Evolutionary conservation across 2,113 vertebrate genomes (phyloP).

Genomic region (Brachirus orientalis): DNA sequence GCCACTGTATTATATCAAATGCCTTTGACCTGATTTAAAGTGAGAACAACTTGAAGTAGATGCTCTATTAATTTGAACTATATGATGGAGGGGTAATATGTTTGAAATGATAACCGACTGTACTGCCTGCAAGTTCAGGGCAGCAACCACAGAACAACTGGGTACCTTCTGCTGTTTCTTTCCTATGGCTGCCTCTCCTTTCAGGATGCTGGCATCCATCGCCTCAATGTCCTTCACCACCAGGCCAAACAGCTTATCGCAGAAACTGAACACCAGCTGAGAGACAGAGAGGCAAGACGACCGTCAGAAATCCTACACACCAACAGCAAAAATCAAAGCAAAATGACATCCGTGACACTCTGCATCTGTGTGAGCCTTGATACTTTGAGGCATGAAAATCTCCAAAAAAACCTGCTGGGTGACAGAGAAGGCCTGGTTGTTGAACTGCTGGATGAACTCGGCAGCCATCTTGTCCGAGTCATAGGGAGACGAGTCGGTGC

Average conservation of each 20-base stretch:
- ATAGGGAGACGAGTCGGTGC: slow-evolving; percentile 92
- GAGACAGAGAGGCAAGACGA: slow-evolving; percentile 4
- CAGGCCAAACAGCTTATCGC: slow-evolving; percentile 95
- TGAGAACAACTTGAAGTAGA: too few species aligned
- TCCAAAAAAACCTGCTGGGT: slow-evolving; percentile 89
- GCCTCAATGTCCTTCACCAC: slow-evolving; percentile 95
- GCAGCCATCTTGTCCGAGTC: slow-evolving; percentile 97
- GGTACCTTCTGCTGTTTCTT: slow-evolving; percentile 95
- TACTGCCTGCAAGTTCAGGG: too few species aligned
- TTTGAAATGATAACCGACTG: too few species aligned
- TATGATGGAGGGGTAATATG: too few species aligned
- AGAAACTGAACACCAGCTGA: slow-evolving; percentile 96
- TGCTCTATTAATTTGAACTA: too few species aligned
- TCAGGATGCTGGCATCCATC: slow-evolving; percentile 97
- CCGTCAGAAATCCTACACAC: neutral
- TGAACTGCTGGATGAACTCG: slow-evolving; percentile 98
- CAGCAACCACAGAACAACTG: too few species aligned
- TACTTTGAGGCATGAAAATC: neutral
- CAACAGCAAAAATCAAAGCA: too few species aligned
- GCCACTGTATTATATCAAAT: too few species aligned
- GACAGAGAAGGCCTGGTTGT: slow-evolving; percentile 92
- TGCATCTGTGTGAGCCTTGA: neutral
- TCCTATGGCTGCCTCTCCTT: slow-evolving; percentile 86
- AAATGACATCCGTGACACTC: too few species aligned
- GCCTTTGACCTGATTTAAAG: too few species aligned